These are phyloP conservation scores for Blastomussa wellsi DNA, from an alignment of 92 coral and sea anemone species.

Conservation along the genomic window DNA sequence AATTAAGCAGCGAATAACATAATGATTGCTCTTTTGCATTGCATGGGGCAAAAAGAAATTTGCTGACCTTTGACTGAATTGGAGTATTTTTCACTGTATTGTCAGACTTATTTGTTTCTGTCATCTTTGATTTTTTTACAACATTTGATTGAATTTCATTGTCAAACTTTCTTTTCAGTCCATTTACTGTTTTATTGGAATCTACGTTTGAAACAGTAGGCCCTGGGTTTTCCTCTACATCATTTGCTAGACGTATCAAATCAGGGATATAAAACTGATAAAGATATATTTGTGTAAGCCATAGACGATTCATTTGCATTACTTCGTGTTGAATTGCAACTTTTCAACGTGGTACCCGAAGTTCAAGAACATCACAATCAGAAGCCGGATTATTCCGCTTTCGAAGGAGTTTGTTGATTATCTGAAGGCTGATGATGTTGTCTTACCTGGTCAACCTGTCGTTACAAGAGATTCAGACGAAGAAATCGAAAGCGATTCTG, in stretches of 20 bases:
- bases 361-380: constrained; percentile 89
- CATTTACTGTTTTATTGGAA: too few species aligned
- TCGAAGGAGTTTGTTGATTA: constrained; percentile 89
- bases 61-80: too few species aligned
- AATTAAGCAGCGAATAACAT: too few species aligned
- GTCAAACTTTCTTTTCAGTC: too few species aligned
- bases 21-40: too few species aligned
- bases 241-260: constrained; percentile 25
- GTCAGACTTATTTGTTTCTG: too few species aligned
- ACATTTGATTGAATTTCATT: too few species aligned
- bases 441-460: constrained; percentile 78
- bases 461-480: constrained; percentile 50
- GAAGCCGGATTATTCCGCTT: constrained; percentile 87
- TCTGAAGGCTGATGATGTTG: constrained; percentile 89
- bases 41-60: too few species aligned
- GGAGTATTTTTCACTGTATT: too few species aligned
- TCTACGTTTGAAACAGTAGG: too few species aligned
- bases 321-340: constrained; percentile 80
- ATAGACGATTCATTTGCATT: constrained; percentile 20
- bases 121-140: constrained; percentile 1
- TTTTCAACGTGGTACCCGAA: constrained; percentile 89
- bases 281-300: constrained; percentile 23
- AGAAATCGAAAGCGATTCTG: constrained; percentile 77
- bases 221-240: constrained; percentile 24
- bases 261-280: constrained; percentile 28